These are phyloP conservation scores for Mirza zaza DNA, from an alignment of 2,113 vertebrate species.

Conservation along the genomic window DNA sequence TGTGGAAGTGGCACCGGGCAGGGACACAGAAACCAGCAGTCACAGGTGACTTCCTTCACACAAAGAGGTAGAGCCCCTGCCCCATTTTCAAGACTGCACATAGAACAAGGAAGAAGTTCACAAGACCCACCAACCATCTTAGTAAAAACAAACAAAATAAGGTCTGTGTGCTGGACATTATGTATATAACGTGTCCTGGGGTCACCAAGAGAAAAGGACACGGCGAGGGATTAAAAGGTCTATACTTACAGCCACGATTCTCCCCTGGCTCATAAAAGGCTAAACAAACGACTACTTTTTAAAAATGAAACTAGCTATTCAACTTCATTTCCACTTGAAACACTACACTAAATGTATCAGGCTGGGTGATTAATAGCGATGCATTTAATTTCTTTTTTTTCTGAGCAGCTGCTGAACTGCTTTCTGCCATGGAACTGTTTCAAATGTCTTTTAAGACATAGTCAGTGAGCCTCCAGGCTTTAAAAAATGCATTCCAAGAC, in stretches of 20 bases:
- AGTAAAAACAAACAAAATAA: neutral
- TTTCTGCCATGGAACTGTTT: neutral
- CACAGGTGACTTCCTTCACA: neutral
- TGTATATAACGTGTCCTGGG: accelerated
- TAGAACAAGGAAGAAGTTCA: accelerated
- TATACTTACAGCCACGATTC: neutral
- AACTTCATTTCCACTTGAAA: neutral
- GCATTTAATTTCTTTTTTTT: neutral
- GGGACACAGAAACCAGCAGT: neutral
- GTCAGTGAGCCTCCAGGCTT: neutral
- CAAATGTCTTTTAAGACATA: neutral
- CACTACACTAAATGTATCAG: neutral
- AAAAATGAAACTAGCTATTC: neutral
- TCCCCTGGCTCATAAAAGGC: neutral
- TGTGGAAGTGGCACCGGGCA: accelerated
- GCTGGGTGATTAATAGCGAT: neutral
- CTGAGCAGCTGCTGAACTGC: neutral
- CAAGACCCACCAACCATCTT: neutral
- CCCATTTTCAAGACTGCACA: neutral
- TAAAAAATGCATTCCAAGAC: neutral
- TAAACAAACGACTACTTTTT: too few relatives aligned
- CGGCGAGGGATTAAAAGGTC: too few relatives aligned
- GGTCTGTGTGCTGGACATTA: too few relatives aligned
- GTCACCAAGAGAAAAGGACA: too few relatives aligned
- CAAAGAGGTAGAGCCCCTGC: neutral